Base-by-base conservation (phyloP, 2,797 vertebrate species). In the Artibeus jamaicensis region DNA sequence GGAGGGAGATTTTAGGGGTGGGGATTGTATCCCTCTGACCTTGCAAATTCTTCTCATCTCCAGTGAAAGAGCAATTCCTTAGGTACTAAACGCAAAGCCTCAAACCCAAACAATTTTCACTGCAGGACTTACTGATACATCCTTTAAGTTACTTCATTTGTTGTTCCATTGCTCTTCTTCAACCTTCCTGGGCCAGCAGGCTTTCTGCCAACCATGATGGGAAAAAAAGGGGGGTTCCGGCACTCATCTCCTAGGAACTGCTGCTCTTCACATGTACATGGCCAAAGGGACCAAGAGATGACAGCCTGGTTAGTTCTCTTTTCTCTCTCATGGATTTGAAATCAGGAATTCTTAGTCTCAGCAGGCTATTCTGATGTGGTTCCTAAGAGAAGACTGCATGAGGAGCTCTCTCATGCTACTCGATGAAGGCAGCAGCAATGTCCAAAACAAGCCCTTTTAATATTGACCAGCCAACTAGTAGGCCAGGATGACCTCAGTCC, bases 11-110 rank as follows among this genome's bases (percentile, higher is more conserved):
- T 34, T 59, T 10, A 22, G 59, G 48, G 24, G 1, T 10, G 57
- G 44, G 19, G 2, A 16, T 16, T 57, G 94, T 81, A 79, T 39
- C 59, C 59, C 24, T 62, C n/a, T 71, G 10, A 26, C 37, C 7
- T 18, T n/a, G 62, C 46, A 83, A 93, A 70, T n/a, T 70, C 68
- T 81, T 87, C 39, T 95, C 55, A n/a, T 29, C 37, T 62, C 71
- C 59, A 90, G 74, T 21, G 44, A 44, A 26, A 42, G 42, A 81
- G 71, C 18, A 50, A 46, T 68, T 76, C 91, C 84, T 95, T 53
- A 78, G 32, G 59, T 53, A 21, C 16, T 24, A 68, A 42, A 77
- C 0, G 11, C 53, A 83, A 67, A 94, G 81, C 29, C 44, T 67
- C 62, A 87, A 39, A 32, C 39, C 26, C 26, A 34, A 77, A 76